Percentiles rank a stretch among this genome's conserved stretches.
These are phyloP conservation scores for Boloria euphrosyne DNA, from an alignment of 2,888 invertebrate species.

Conservation along the genomic window DNA sequence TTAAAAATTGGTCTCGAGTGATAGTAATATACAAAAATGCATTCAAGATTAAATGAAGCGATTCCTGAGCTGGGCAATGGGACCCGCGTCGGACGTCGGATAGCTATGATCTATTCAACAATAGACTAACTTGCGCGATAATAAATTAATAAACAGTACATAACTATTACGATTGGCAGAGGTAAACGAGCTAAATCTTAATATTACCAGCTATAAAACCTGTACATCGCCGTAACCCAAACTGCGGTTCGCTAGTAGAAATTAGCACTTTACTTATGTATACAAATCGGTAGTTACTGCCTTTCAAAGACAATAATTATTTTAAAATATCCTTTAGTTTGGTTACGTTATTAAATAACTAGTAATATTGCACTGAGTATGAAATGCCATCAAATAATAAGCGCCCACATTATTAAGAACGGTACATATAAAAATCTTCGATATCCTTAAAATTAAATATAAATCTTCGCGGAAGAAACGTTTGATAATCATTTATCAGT, in stretches of 20 bases:
- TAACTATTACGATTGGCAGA: constrained; percentile 82
- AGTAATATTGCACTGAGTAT: constrained; percentile 84
- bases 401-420: constrained; percentile 76
- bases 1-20: constrained; percentile 79
- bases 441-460: constrained; percentile 77
- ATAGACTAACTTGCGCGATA: constrained; percentile 78
- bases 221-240: constrained; percentile 81
- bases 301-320: constrained; percentile 77
- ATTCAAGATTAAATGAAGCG: constrained; percentile 72
- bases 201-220: constrained; percentile 82
- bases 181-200: constrained; percentile 80
- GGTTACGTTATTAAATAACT: constrained; percentile 84
- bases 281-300: constrained; percentile 81
- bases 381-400: constrained; percentile 82
- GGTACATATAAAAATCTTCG: constrained; percentile 73
- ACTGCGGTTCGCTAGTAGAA: constrained; percentile 73
- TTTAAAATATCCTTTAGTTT: constrained; percentile 83
- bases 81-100: constrained; percentile 67
- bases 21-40: constrained; percentile 74
- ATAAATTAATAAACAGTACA: constrained; percentile 81
- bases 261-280: constrained; percentile 75
- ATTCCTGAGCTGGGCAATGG: constrained; percentile 48
- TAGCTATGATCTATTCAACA: constrained; percentile 82
- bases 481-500: constrained; percentile 65
- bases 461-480: constrained; percentile 78